Evolutionary conservation across 2,113 vertebrate genomes (phyloP), one percentile per base, ranked within the genome.

Genomic region (Myocastor coypus): DNA sequence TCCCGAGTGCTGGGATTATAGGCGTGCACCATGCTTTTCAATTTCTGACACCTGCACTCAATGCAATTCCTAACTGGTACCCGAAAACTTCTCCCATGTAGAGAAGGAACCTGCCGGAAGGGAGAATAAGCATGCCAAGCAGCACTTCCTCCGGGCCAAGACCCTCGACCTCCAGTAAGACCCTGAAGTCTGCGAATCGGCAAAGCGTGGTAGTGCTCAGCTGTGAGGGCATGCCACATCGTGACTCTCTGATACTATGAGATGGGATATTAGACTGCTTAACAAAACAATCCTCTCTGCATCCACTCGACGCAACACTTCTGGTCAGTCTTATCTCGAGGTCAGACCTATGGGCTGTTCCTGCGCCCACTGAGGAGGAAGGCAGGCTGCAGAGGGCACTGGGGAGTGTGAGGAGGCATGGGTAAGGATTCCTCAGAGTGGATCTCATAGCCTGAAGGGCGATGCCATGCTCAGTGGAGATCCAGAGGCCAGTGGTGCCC

Each of bases 11-110:
- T n/a, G n/a, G n/a, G n/a, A n/a, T n/a, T n/a, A n/a, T n/a, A n/a
- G n/a, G n/a, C n/a, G n/a, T n/a, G n/a, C n/a, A n/a, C 52, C 52
- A 9, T 52, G 52, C 52, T 55, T 55, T 55, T 55, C 55, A 86
- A 34, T 84, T 88, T 81, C 77, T 92, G n/a, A 94, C 80, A 61
- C 64, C 61, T 93, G 50, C 59, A 32, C 57, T 91, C 52, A 46
- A 85, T 14, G 64, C 4, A 91, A 91, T 28, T 81, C 28, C 32
- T 50, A 77, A 94, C 1, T 28, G 64, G 89, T 42, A 32, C 1
- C 46, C 71, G 77, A 80, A 94, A 81, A 83, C 28, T 75, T 63
- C 34, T 61, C 40, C 26, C 22, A 78, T 59, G 63, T 42, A 94
- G 37, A 34, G 50, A 95, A 42, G 37, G 40, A 30, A 40, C 30